Percentiles rank a stretch among this genome's conserved stretches.
These are phyloP conservation scores for Lasioglossum oenotherae DNA, from an alignment of 2,888 invertebrate genomes.

Conservation along the genomic window DNA sequence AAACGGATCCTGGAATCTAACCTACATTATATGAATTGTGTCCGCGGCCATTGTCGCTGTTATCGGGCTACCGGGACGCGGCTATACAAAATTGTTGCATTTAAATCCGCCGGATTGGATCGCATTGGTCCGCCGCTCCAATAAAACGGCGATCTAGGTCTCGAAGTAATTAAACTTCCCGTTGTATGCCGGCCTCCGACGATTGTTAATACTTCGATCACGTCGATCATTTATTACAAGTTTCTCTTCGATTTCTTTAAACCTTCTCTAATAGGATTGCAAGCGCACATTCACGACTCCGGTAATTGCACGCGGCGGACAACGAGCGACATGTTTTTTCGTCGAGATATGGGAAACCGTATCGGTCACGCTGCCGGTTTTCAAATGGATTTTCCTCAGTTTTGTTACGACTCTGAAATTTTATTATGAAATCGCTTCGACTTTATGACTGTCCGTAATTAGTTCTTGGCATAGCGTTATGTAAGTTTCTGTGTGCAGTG, in stretches of 20 bases:
- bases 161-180: conserved; percentile 20
- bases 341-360: background rate
- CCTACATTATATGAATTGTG: conserved; percentile 44
- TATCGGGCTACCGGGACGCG: conserved; percentile 29
- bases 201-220: conserved; percentile 4
- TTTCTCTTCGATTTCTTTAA: conserved; percentile 1
- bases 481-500: background rate
- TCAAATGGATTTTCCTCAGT: background rate
- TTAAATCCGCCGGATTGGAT: conserved; percentile 59
- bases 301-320: background rate
- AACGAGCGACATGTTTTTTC: background rate
- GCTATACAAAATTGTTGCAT: conserved; percentile 43
- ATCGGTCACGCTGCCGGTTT: background rate
- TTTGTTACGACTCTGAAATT: background rate
- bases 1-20: conserved; percentile 35
- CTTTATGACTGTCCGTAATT: background rate
- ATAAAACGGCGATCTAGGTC: conserved; percentile 7
- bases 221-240: conserved; percentile 7
- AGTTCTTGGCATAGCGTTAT: background rate
- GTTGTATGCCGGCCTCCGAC: background rate
- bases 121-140: conserved; percentile 11
- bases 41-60: conserved; percentile 33
- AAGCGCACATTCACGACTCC: background rate
- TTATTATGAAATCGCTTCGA: background rate
- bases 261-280: background rate